Conservation (phyloP, 92 coral and sea anemone species). For the Phenganax subtilis region DNA sequence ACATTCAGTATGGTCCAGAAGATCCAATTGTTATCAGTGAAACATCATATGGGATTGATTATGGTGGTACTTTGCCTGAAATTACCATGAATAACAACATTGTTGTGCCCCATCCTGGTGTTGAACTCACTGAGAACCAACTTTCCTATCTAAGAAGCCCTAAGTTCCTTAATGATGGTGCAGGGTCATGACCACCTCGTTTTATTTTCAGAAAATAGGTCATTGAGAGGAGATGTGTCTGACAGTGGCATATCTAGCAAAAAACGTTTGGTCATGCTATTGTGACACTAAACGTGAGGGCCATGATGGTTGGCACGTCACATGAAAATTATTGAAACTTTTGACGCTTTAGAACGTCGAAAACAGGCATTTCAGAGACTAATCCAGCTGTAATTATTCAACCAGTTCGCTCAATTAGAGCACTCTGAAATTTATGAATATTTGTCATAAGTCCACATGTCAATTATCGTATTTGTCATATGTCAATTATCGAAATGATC, state of each 20-base stretch:
- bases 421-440: no score
- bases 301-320: no score
- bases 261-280: no score
- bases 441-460: not conserved
- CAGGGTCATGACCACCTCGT: not conserved
- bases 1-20: conserved; percentile 14
- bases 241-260: no score
- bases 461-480: no score
- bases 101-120: conserved; percentile 28
- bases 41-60: conserved; percentile 37
- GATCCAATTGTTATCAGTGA: conserved; percentile 27
- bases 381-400: no score
- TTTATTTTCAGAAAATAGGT: not conserved
- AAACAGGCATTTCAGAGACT: no score
- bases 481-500: no score
- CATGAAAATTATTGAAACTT: no score
- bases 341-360: no score
- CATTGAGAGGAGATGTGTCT: not conserved
- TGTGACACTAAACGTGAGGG: no score
- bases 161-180: not conserved
- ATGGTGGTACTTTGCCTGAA: conserved; percentile 41
- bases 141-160: not conserved
- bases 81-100: conserved; percentile 31
- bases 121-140: conserved; percentile 32
- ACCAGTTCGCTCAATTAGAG: no score